A percentile compares a stretch with the other conserved stretches of the same genome.
Evolutionary conservation across 2,797 vertebrate species (phyloP).

Genomic region (Varecia variegata): DNA sequence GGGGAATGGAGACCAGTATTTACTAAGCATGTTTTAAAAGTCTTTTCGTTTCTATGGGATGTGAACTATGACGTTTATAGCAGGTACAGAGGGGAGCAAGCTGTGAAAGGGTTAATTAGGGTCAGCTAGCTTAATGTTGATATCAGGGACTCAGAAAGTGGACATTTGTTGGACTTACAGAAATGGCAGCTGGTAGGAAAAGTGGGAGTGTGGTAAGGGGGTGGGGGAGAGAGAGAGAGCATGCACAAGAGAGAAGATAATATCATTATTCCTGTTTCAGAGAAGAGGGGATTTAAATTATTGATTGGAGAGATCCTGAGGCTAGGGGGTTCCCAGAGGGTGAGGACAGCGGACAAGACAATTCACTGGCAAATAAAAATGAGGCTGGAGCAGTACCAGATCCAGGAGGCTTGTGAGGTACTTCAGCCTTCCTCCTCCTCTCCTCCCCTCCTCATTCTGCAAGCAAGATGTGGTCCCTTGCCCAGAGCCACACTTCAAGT

Average conservation of each 20-base stretch:
- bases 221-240: too few relatives aligned
- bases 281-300: neutral
- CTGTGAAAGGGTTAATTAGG: constrained; percentile 1
- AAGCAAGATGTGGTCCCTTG: neutral
- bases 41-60: constrained; percentile 33
- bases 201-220: neutral
- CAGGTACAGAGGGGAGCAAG: neutral
- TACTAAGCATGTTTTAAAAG: neutral
- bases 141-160: neutral
- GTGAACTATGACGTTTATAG: neutral
- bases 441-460: neutral
- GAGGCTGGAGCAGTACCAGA: too few relatives aligned
- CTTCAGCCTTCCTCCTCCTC: too few relatives aligned
- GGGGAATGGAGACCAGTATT: neutral
- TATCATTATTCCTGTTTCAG: neutral
- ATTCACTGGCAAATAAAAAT: neutral
- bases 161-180: neutral
- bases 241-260: too few relatives aligned
- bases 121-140: neutral
- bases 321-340: neutral
- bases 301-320: neutral
- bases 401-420: neutral
- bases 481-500: neutral
- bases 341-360: neutral
- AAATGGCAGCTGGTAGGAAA: neutral